Percentiles rank a stretch among this genome's conserved stretches.
phyloP scores from a whole-genome alignment of 1,140 invertebrate species.

The Phymorhynchus buccinoides region DNA sequence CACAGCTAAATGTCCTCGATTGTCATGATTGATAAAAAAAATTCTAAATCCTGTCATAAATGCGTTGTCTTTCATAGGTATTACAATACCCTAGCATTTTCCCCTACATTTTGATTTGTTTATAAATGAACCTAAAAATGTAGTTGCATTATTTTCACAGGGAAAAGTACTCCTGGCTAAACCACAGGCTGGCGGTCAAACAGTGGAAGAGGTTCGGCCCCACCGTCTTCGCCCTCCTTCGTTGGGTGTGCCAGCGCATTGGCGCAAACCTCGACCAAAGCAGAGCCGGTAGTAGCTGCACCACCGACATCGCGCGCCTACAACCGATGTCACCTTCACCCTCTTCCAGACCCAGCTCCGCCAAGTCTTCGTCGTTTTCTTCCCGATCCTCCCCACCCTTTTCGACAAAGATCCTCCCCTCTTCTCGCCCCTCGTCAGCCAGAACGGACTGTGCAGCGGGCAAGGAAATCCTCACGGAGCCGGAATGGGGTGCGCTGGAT shows the following conservation, averaged over 20 bases:
- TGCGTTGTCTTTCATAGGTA: no score
- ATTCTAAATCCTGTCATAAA: no score
- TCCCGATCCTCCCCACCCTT: not conserved
- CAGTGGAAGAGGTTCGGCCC: conserved; percentile 26
- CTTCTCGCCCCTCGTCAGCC: not conserved
- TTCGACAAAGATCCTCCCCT: not conserved
- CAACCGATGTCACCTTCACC: not conserved
- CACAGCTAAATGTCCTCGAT: no score
- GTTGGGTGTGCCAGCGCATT: not conserved
- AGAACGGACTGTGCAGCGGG: not conserved
- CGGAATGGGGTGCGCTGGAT: not conserved
- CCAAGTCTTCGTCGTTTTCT: not conserved
- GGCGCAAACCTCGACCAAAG: not conserved
- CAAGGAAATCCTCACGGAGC: not conserved
- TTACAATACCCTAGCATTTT: no score
- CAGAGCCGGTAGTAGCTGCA: not conserved
- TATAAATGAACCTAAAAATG: no score
- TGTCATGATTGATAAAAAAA: no score
- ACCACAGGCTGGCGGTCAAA: conserved; percentile 1
- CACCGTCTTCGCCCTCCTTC: not conserved
- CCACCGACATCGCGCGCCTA: not conserved
- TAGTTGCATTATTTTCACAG: no score
- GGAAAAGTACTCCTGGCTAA: not conserved
- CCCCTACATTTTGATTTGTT: no score
- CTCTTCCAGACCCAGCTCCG: not conserved